Evolutionary conservation across 2,113 vertebrate genomes (phyloP), one percentile per base, ranked within the genome.

Genomic region (Apistogramma diplotaenia): DNA sequence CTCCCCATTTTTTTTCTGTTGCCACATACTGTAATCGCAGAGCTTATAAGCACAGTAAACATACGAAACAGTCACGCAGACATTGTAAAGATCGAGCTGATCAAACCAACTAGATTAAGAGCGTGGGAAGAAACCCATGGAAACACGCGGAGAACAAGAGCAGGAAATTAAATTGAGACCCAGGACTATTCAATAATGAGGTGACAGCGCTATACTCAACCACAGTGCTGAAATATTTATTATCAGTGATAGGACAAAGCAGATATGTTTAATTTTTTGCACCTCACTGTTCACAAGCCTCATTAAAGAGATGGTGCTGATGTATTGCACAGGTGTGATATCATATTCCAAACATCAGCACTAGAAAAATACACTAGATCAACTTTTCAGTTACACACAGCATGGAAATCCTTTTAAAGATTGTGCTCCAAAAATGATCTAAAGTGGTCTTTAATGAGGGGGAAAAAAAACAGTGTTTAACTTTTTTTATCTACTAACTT

Each of bases 31-130:
- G 33, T 33, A 65, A 18, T 73, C 4, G 3, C 57, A 29, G 46
- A 8, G 27, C 12, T 71, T 79, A 11, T 33, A 37, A 61, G n/a
- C n/a, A n/a, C n/a, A n/a, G 35, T 62, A 88, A 73, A 82, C 53
- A 81, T 33, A 73, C 25, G 8, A 59, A 78, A 54, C 60, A 59
- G 19, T 16, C 23, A 35, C 6, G 25, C 21, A 56, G 12, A 49
- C n/a, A 27, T 15, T 76, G 58, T 27, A 18, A 57, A 49, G n/a
- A 43, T 31, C 12, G 25, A 70, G 25, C 6, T 53, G 21, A 65
- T 59, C 10, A 35, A 59, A 29, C 35, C 0, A 3, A 2, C 37
- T 25, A 53, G 11, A 53, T 62, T 61, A 40, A 12, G 79, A 80
- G 40, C 5, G 21, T 74, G 67, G 23, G 60, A 71, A 74, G 51